Evolutionary conservation across 2,888 invertebrate genomes (phyloP).

Genomic region (Norana najaformis): DNA sequence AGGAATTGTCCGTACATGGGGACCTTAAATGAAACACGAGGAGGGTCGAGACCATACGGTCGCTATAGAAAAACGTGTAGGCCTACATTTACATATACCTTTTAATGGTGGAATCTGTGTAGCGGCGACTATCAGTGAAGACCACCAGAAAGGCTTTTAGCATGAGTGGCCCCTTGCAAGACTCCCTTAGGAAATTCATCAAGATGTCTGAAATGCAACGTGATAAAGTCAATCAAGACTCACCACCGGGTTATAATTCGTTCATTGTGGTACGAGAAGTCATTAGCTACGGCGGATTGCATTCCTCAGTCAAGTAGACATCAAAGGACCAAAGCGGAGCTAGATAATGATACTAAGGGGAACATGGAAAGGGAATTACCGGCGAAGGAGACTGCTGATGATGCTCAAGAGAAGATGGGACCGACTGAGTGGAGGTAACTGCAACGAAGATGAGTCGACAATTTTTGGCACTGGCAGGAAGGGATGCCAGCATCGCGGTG

Average conservation of each 20-base stretch:
- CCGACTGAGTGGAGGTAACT: not conserved
- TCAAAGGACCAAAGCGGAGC: not conserved
- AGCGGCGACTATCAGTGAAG: not conserved
- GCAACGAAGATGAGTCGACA: not conserved
- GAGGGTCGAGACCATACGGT: no score
- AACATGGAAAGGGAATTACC: not conserved
- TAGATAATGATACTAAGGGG: no score
- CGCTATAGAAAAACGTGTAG: no score
- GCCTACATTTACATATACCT: not conserved
- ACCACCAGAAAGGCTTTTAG: not conserved
- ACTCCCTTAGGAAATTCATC: not conserved
- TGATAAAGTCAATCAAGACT: not conserved
- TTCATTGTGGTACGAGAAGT: not conserved
- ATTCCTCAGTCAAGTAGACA: not conserved
- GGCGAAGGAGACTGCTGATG: not conserved
- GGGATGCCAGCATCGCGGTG: no score
- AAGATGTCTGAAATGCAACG: not conserved
- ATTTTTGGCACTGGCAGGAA: no score
- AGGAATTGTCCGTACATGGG: no score
- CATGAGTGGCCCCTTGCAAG: no score
- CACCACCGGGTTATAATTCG: no score
- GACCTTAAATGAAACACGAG: no score
- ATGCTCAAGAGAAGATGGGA: not conserved
- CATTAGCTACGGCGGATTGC: not conserved
- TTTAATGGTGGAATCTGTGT: not conserved